Percentiles rank a stretch among this genome's conserved stretches.
These are phyloP conservation scores for Metellina segmentata DNA, from an alignment of 2,888 invertebrate genomes.

Conservation along the genomic window DNA sequence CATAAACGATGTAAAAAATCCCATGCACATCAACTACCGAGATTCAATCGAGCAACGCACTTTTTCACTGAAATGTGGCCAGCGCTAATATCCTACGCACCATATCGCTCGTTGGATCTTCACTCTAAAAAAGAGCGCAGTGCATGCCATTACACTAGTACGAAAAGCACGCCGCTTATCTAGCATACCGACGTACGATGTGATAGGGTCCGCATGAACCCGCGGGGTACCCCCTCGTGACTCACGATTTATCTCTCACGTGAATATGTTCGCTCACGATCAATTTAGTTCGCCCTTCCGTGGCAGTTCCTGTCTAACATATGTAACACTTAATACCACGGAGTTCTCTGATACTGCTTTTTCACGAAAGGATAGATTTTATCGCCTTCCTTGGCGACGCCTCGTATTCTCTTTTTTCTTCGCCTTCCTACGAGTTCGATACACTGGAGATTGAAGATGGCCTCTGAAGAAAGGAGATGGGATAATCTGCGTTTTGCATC, in stretches of 20 bases:
- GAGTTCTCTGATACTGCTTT: neutral
- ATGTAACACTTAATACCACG: constrained; percentile 64
- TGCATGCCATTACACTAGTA: constrained; percentile 68
- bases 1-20: too few relatives aligned
- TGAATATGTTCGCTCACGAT: constrained; percentile 76
- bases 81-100: constrained; percentile 4
- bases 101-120: constrained; percentile 45
- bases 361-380: constrained; percentile 59
- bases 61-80: too few relatives aligned
- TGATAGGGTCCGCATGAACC: constrained; percentile 69
- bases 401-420: constrained; percentile 27
- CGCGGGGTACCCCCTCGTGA: constrained; percentile 67
- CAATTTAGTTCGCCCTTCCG: constrained; percentile 75
- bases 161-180: constrained; percentile 62
- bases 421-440: constrained; percentile 35
- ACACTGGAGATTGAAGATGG: constrained; percentile 59
- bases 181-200: constrained; percentile 47
- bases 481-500: constrained; percentile 48
- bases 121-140: constrained; percentile 38
- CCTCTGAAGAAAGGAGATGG: constrained; percentile 27
- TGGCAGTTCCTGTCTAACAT: constrained; percentile 60
- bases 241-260: constrained; percentile 74
- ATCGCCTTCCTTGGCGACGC: constrained; percentile 73
- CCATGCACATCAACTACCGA: too few relatives aligned
- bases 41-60: too few relatives aligned